Base-by-base conservation (phyloP, 2,113 vertebrate species). In the Castor canadensis region DNA sequence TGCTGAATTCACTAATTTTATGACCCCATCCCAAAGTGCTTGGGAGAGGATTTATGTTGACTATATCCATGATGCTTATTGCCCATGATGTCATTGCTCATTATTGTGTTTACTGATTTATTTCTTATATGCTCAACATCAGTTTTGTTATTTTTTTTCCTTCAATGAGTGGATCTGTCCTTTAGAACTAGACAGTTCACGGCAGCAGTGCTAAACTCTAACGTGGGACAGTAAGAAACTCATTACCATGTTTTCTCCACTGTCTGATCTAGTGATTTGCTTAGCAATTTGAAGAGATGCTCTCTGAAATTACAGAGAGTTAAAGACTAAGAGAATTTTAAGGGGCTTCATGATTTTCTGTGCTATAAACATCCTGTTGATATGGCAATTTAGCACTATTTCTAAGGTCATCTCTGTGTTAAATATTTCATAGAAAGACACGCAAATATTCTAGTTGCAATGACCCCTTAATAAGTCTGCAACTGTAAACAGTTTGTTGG, bases 71-170 rank as follows among this genome's bases (percentile, higher is more conserved):
- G 92, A 93, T 77, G 67, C 94, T 95, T 94, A 83, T 89, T 95
- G 75, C 75, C 73, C 43, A 62, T 97, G 94, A 96, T 96, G 92
- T 95, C 96, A 97, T 95, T 87, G 58, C 9, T 96, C 66, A 73
- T 95, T 95, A 94, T 92, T 89, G 49, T 93, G 56, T 94, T 95
- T 97, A 86, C 81, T 96, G 95, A 96, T 97, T 93, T 97, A 97
- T 96, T 97, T 94, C 47, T 94, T 15, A 32, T 71, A 94, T 56
- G 52, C 40, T 52, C 62, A 93, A 67, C 9, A 30, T 79, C 91
- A 91, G 20, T 85, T 86, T 40, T 58, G 24, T 67, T 92, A 67
- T 49, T 71, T 69, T 19, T 64, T 71, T 80, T 24, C n/a, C 56
- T 83, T 94, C 67, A 54, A 7, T 66, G 86, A 94, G 56, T 71